Base-by-base conservation (phyloP, 2,797 vertebrate species). In the Tragopan temminckii region DNA sequence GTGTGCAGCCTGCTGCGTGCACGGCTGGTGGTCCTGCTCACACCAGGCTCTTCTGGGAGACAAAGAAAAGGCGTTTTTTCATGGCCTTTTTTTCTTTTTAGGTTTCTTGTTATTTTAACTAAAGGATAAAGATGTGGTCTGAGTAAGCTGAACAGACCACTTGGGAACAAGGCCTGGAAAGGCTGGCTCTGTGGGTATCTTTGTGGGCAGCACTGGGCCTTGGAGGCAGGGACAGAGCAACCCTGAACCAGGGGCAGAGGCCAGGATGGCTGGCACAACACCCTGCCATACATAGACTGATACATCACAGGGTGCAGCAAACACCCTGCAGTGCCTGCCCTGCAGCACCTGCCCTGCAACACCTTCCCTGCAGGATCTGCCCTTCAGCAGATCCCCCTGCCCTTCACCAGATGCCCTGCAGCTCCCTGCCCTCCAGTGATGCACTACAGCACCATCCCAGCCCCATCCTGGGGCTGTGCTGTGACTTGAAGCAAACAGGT, bases 1-100 rank as follows among this genome's bases (percentile, higher is more conserved):
- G 91, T 88, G 88, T 4, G 3, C 71, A 94, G 55, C 95, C 88
- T 74, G 70, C 82, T 93, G 67, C 89, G 93, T 78, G 88, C 85
- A 42, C 0, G 2, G 43, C 67, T 72, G 57, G n/a, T 67, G 80
- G 59, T 21, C 86, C 42, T 72, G 4, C 55, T 80, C 70, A n/a
- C 77, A 35, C 17, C 29, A 66, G 58, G 76, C 50, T 78, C 20
- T 48, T 71, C 83, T 88, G 72, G 62, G 52, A 83, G 63, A 42
- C 52, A 46, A 1, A 4, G 18, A 71, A 84, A 46, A 70, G 19
- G 14, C 24, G 72, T 79, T 85, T 50, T 80, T 81, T 68, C 7
- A 3, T 43, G 45, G 36, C 63, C 90, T 67, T 58, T 83, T 88
- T 46, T 80, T 31, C 21, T 59, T 77, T 31, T 52, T 25, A 62